Evolutionary conservation across 2,888 invertebrate species (phyloP).

Genomic region (Pomacea canaliculata): DNA sequence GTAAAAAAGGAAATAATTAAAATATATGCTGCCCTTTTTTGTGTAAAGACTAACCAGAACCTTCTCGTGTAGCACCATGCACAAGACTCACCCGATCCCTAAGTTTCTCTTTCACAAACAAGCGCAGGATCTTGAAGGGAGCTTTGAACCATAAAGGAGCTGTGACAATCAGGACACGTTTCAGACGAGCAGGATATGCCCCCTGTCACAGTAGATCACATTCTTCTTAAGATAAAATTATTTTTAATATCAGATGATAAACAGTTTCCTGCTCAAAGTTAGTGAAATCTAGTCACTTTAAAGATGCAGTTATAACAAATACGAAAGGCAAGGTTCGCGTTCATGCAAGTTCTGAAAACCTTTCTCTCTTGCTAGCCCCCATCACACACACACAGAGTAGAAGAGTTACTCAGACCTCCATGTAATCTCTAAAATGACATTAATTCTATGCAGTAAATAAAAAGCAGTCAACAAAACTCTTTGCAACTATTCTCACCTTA

Average conservation of each 20-base stretch:
- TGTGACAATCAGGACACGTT: slow-evolving; percentile 94
- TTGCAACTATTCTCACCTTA: slow-evolving; percentile 81
- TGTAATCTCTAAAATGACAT: too few species aligned
- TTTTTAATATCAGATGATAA: too few species aligned
- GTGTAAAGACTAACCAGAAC: not conserved
- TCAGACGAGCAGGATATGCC: slow-evolving; percentile 95
- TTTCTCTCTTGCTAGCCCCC: too few species aligned
- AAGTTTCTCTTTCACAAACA: slow-evolving; percentile 95
- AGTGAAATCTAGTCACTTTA: too few species aligned
- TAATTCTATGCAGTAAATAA: not conserved
- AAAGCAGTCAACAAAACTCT: not conserved
- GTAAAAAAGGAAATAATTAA: not conserved
- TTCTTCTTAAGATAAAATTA: not conserved
- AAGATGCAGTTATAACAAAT: too few species aligned
- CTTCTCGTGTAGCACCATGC: not conserved
- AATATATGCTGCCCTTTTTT: not conserved
- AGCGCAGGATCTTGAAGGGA: slow-evolving; percentile 92
- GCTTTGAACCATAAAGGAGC: slow-evolving; percentile 98
- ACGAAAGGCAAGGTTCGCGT: too few species aligned
- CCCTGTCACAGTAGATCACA: slow-evolving; percentile 77
- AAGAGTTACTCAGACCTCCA: too few species aligned
- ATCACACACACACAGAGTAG: too few species aligned
- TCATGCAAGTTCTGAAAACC: too few species aligned
- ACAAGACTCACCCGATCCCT: slow-evolving; percentile 81
- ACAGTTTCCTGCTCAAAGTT: too few species aligned